Conservation (phyloP, 2,797 vertebrate species). For the Darevskia mixta region DNA sequence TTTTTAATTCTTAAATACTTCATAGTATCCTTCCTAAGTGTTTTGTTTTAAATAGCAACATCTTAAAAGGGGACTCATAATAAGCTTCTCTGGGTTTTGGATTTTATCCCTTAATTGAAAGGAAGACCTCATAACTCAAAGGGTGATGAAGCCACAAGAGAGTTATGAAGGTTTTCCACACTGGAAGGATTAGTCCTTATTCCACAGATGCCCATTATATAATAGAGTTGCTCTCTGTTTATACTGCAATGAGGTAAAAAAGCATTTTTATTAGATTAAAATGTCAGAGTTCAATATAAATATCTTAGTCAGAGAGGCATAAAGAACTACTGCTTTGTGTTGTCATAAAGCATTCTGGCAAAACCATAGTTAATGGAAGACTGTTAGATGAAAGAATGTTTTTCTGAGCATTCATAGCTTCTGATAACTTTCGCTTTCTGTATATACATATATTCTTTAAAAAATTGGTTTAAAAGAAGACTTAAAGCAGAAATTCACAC, state of each 20-base stretch:
- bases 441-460: background rate
- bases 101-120: constrained; percentile 75
- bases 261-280: constrained; percentile 76
- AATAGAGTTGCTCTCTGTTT: constrained; percentile 77
- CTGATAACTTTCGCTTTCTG: background rate
- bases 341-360: constrained; percentile 70
- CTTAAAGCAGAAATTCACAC: background rate
- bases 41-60: constrained; percentile 78
- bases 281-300: constrained; percentile 75
- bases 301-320: constrained; percentile 68
- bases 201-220: constrained; percentile 78
- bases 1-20: constrained; percentile 72
- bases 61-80: constrained; percentile 74
- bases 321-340: constrained; percentile 76
- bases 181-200: constrained; percentile 78
- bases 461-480: background rate
- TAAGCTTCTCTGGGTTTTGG: constrained; percentile 79
- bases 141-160: constrained; percentile 78
- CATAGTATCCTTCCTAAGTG: constrained; percentile 74
- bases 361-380: constrained; percentile 54
- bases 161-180: constrained; percentile 78
- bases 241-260: constrained; percentile 72
- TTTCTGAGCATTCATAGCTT: constrained; percentile 15
- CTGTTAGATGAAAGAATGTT: constrained; percentile 24
- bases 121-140: constrained; percentile 79